Evolutionary conservation across 2,113 vertebrate species (phyloP).

Genomic region (Polypterus bichir): DNA sequence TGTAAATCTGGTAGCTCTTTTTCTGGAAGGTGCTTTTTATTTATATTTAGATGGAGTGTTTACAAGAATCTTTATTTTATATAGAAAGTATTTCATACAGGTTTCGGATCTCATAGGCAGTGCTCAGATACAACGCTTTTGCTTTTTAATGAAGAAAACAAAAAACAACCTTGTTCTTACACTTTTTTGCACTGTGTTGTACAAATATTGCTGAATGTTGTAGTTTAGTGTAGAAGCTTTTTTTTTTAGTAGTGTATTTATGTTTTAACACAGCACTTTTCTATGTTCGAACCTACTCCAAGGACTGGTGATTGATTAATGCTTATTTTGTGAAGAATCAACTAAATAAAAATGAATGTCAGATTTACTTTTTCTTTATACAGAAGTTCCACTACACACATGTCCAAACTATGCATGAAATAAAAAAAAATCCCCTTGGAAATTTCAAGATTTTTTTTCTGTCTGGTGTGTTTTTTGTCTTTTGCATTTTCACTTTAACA

Average conservation of each 20-base stretch:
- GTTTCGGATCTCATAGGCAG: slow-evolving; percentile 21
- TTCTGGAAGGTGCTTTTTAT: slow-evolving; percentile 26
- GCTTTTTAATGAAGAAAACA: slow-evolving; percentile 5
- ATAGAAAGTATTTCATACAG: slow-evolving; percentile 14
- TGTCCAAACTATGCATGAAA: slow-evolving; percentile 72
- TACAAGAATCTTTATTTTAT: slow-evolving; percentile 24
- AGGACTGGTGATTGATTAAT: slow-evolving; percentile 38
- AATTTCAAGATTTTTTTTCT: slow-evolving; percentile 29
- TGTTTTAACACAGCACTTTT: slow-evolving; percentile 54
- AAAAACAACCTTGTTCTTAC: slow-evolving; percentile 17
- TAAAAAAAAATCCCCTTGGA: slow-evolving; percentile 51
- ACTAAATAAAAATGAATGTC: slow-evolving; percentile 48
- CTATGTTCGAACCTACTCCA: slow-evolving; percentile 33
- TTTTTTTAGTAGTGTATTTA: slow-evolving; percentile 51
- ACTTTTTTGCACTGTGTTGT: slow-evolving; percentile 50
- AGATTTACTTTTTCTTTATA: slow-evolving; percentile 28
- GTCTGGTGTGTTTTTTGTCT: slow-evolving; percentile 18
- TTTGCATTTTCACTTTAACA: background rate
- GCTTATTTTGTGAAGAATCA: slow-evolving; percentile 40
- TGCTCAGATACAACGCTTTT: slow-evolving; percentile 24
- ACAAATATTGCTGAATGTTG: slow-evolving; percentile 52
- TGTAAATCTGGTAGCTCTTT: slow-evolving; percentile 20
- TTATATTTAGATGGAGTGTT: slow-evolving; percentile 29
- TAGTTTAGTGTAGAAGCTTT: slow-evolving; percentile 40
- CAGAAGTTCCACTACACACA: slow-evolving; percentile 53